Conservation (phyloP, 2,113 vertebrate species). For the Peromyscus leucopus region DNA sequence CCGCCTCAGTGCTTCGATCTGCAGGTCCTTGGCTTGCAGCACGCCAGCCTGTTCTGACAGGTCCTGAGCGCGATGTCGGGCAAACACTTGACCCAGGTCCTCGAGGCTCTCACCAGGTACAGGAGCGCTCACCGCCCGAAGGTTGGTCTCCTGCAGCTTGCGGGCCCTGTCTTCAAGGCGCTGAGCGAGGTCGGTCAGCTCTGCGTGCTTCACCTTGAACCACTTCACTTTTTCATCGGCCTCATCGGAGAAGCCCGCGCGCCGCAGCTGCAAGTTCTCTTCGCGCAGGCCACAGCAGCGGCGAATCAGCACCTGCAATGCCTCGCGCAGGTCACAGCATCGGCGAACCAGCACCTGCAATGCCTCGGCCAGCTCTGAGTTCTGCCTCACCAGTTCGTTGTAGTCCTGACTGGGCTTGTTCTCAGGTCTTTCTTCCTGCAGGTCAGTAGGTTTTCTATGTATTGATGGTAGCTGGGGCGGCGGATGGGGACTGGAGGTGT, state of each 20-base stretch:
- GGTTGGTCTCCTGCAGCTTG: slow-evolving; percentile 90
- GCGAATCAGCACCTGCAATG: slow-evolving; percentile 87
- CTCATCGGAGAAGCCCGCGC: slow-evolving; percentile 87
- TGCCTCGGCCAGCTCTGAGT: slow-evolving; percentile 88
- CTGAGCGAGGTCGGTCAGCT: slow-evolving; percentile 90
- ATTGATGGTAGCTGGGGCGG: neutral
- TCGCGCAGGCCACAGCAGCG: slow-evolving; percentile 87
- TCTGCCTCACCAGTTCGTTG: slow-evolving; percentile 88
- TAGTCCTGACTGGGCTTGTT: slow-evolving; percentile 63
- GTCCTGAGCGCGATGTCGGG: slow-evolving; percentile 89
- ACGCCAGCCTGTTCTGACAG: slow-evolving; percentile 89
- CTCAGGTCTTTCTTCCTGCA: neutral
- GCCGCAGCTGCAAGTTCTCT: slow-evolving; percentile 89
- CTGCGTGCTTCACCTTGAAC: slow-evolving; percentile 90
- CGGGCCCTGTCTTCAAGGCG: slow-evolving; percentile 90
- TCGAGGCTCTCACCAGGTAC: slow-evolving; percentile 82
- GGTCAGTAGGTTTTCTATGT: neutral
- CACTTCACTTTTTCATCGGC: slow-evolving; percentile 90
- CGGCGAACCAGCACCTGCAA: slow-evolving; percentile 88
- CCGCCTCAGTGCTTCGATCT: slow-evolving; percentile 89
- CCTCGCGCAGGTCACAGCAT: slow-evolving; percentile 87
- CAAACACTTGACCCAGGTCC: slow-evolving; percentile 90
- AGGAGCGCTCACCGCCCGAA: slow-evolving; percentile 86
- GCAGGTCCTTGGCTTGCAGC: slow-evolving; percentile 91
- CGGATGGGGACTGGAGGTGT: neutral